Evolutionary conservation across 2,888 invertebrate species (phyloP).

Genomic region (Onthophagus sagittarius): DNA sequence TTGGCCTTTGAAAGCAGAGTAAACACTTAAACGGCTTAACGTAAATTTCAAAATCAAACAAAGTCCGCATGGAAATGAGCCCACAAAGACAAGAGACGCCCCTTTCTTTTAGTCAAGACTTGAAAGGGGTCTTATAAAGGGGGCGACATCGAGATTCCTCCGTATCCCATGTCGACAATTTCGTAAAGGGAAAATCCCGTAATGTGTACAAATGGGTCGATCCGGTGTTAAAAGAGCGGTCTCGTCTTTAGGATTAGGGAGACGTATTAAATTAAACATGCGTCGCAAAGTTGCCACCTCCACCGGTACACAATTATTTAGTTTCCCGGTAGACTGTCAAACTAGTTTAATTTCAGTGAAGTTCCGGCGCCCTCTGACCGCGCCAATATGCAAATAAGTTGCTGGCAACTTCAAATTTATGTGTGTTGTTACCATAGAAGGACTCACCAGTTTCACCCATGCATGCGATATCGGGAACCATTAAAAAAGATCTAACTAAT

Average conservation of each 20-base stretch:
- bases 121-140: background rate
- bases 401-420: background rate
- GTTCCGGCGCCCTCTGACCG: background rate
- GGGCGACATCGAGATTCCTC: background rate
- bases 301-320: constrained; percentile 12
- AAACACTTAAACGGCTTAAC: background rate
- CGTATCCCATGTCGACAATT: background rate
- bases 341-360: constrained; percentile 13
- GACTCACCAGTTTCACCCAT: background rate
- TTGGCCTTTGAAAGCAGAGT: background rate
- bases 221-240: background rate
- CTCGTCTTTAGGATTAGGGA: background rate
- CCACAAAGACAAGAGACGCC: background rate
- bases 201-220: background rate
- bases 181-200: background rate
- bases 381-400: background rate
- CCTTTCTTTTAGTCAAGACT: background rate
- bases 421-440: background rate
- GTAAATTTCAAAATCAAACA: background rate
- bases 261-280: background rate
- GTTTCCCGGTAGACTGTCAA: constrained; percentile 6
- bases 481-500: background rate
- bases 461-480: background rate
- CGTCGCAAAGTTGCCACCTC: background rate
- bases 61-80: background rate